These are phyloP conservation scores for Promerops cafer DNA, from an alignment of 2,113 vertebrate genomes.

Conservation along the genomic window DNA sequence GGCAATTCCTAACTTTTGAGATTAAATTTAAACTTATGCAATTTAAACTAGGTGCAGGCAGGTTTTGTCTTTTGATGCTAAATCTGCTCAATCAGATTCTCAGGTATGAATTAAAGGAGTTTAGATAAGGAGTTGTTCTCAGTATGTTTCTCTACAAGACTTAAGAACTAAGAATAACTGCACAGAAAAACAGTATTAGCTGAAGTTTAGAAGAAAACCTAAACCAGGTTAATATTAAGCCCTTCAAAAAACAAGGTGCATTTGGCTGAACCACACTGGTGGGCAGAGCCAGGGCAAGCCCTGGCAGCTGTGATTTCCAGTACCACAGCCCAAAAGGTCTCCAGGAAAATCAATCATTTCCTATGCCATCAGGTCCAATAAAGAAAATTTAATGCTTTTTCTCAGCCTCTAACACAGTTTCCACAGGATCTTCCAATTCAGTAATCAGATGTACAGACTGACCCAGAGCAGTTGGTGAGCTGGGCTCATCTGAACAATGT, in stretches of 20 bases:
- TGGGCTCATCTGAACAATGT: neutral
- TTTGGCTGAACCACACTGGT: neutral
- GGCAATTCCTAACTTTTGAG: neutral
- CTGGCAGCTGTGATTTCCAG: neutral
- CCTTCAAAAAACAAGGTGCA: neutral
- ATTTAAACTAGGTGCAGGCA: neutral
- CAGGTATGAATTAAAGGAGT: neutral
- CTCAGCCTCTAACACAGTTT: neutral
- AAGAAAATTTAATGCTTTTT: neutral
- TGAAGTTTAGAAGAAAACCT: neutral
- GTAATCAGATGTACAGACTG: neutral
- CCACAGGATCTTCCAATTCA: neutral
- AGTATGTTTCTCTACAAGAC: neutral
- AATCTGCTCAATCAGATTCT: neutral
- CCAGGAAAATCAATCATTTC: neutral
- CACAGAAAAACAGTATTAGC: neutral
- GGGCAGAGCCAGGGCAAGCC: neutral
- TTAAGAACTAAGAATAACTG: neutral
- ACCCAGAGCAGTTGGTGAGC: neutral
- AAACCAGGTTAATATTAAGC: neutral
- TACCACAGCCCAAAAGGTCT: neutral
- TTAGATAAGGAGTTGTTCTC: neutral
- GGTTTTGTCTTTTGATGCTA: neutral
- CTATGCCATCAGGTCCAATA: neutral
- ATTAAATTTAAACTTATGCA: neutral